Evolutionary conservation across 2,888 invertebrate genomes (phyloP), one percentile per base, ranked within the genome.

Genomic region (Netelia inedita): DNA sequence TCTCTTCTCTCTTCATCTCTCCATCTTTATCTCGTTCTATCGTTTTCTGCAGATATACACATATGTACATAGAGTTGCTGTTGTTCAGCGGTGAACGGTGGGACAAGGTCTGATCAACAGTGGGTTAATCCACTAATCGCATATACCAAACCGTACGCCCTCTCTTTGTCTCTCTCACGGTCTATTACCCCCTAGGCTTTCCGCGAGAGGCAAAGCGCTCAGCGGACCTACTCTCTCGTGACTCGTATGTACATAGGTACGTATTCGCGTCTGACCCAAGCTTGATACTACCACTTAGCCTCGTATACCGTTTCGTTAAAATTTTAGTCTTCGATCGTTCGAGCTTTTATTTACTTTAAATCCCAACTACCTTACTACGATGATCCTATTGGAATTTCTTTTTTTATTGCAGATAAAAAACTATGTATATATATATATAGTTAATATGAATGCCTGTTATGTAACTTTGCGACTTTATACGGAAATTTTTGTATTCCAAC

Each of bases 21-120:
- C 63, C 35, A 35, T 84, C 82, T 81, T 16, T 82, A 83, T 87
- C 79, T 71, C 85, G 79, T 85, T 83, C 87, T 87, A 85, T 83
- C 78, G 85, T 87, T 85, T 87, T 88, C 87, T 5, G 28, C 3
- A 28, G 28, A 28, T 28, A 28, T 28, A 28, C 0, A 28, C 5
- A 28, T 87, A 88, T 87, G 87, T 85, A 82, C 79, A 85, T 86
- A 86, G 23, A 68, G 59, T 3, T n/a, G 59, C 9, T n/a, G 59
- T 59, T 69, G 50, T 68, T 69, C 19, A 59, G 59, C 55, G 59
- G 61, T 71, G 65, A 65, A 69, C 41, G 66, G 23, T 53, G 57
- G 66, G 66, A 19, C 46, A 55, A 69, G 73, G 83, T 79, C 83
- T 83, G 83, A 83, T 83, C 83, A 83, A 79, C 83, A 73, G 79